Evolutionary conservation across 2,113 vertebrate genomes (phyloP).

Genomic region (Semnopithecus entellus): DNA sequence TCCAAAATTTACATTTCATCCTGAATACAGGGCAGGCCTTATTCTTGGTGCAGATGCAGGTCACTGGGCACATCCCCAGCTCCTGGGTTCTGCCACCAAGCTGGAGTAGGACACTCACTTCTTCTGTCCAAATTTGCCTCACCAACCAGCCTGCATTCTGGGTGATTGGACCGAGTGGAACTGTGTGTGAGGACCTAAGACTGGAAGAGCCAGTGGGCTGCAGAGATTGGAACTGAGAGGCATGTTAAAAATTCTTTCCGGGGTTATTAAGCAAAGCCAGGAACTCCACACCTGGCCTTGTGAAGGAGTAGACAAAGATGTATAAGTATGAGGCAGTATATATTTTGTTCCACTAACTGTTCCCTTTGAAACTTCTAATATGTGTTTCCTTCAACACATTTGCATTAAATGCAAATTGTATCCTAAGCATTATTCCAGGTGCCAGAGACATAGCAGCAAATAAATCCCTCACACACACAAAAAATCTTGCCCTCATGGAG

Average conservation of each 20-base stretch:
- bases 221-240: not conserved
- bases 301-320: not conserved
- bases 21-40: not conserved
- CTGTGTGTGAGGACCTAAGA: not conserved
- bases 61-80: not conserved
- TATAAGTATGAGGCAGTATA: not conserved
- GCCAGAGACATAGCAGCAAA: not conserved
- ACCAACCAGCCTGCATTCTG: not conserved
- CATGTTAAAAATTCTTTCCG: not conserved
- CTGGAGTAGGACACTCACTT: not conserved
- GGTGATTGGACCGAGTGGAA: rapidly evolving
- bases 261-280: not conserved
- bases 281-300: not conserved
- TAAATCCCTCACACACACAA: not conserved
- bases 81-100: not conserved
- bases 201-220: not conserved
- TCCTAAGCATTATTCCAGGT: not conserved
- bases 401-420: not conserved
- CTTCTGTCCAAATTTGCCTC: not conserved
- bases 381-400: not conserved
- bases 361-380: not conserved
- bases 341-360: not conserved
- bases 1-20: not conserved
- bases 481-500: not conserved
- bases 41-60: not conserved